Conservation (phyloP, 2,113 vertebrate species). For the Passer montanus region DNA sequence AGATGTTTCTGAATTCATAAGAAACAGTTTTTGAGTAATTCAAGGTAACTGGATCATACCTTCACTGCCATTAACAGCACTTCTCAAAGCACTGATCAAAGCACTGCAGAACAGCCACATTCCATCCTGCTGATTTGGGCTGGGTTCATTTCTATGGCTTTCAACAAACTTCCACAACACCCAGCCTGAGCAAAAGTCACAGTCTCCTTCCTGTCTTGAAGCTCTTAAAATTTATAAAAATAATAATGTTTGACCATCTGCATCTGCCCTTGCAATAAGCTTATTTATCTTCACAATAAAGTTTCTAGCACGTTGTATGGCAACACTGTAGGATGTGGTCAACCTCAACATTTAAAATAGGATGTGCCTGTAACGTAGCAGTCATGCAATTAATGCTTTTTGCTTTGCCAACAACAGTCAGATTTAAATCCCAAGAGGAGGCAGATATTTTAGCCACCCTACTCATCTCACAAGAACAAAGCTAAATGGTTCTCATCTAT, state of each 20-base stretch:
- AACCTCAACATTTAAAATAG: constrained; percentile 24
- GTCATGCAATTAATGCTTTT: constrained; percentile 33
- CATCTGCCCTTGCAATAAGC: background rate
- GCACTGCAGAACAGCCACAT: background rate
- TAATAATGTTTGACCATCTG: background rate
- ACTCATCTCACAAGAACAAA: constrained; percentile 12
- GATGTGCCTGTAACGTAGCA: background rate
- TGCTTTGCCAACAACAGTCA: constrained; percentile 27
- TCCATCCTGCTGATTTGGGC: background rate
- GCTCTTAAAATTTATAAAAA: background rate
- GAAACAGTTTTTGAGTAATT: background rate
- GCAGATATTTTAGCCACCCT: constrained; percentile 8
- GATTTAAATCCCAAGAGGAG: background rate
- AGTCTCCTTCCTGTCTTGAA: background rate
- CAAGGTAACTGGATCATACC: background rate
- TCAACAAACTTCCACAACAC: background rate
- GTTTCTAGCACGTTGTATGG: background rate
- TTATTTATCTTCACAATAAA: background rate
- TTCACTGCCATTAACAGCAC: background rate
- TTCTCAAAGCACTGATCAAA: background rate
- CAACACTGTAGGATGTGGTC: background rate
- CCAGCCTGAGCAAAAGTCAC: background rate
- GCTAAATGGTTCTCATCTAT: constrained; percentile 22
- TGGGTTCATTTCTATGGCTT: background rate
- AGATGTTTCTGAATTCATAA: background rate